phyloP scores from a whole-genome alignment of 2,888 invertebrate genomes.

The Cantharis rufa region DNA sequence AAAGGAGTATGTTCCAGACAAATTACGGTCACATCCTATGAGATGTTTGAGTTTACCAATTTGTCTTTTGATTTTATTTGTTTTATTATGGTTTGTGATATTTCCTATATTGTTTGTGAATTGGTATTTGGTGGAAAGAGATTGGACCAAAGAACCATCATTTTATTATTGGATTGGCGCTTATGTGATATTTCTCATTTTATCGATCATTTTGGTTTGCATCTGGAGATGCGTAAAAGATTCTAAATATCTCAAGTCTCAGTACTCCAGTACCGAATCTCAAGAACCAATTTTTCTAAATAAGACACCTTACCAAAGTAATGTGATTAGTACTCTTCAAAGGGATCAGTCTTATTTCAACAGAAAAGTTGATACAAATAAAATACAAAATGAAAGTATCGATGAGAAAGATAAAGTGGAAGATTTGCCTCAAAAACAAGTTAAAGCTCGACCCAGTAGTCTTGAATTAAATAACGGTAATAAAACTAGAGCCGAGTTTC shows the following conservation, averaged over 20 bases:
- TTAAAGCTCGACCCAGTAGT: neutral
- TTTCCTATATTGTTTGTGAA: constrained; percentile 17
- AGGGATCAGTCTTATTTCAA: neutral
- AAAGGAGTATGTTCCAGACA: constrained; percentile 9
- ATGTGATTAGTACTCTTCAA: neutral
- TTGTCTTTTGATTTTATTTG: constrained; percentile 9
- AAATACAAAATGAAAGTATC: neutral
- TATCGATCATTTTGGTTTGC: constrained; percentile 9
- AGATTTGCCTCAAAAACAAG: neutral
- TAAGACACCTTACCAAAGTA: neutral
- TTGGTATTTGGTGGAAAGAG: neutral
- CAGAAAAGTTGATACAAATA: neutral
- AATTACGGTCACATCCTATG: constrained; percentile 18
- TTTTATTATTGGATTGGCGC: constrained; percentile 17
- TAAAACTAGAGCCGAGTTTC: constrained; percentile 15
- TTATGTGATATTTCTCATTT: constrained; percentile 16
- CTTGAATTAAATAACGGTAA: neutral
- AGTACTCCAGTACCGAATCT: no score
- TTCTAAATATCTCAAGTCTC: neutral
- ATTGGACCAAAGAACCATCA: constrained; percentile 13
- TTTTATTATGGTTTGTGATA: constrained; percentile 19
- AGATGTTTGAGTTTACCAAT: constrained; percentile 17
- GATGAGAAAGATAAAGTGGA: neutral
- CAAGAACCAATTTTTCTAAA: neutral
- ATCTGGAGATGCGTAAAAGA: constrained; percentile 10